Base-by-base conservation (phyloP, 2,113 vertebrate species). In the Epinephelus moara region DNA sequence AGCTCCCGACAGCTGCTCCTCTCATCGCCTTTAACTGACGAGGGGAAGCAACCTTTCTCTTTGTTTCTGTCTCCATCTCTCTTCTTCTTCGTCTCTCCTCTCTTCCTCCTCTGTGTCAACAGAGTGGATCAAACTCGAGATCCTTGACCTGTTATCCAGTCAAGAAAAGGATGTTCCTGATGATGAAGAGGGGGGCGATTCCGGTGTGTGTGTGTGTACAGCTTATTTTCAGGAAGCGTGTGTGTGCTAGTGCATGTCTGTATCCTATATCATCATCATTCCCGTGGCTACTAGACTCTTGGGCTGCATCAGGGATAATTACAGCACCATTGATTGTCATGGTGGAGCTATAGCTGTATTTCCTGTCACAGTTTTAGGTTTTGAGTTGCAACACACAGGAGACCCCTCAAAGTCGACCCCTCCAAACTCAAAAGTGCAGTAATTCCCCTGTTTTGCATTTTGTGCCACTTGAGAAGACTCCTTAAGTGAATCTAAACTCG, bases 1-100 rank as follows among this genome's bases (percentile, higher is more conserved):
- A 92, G 92, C 90, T 88, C 70, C 69, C 11, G 18, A 86, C 94
- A 95, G 93, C 92, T 93, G 94, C 72, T 94, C 68, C 78, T 80
- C 93, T 92, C 91, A 93, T 95, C 75, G 56, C 81, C 70, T 77
- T 56, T 5, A 74, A 70, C 78, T 75, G 90, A 84, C 56, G 53
- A 72, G 50, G 59, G 84, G 42, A 78, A 80, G 64, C 61, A 70
- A 64, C 76, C 14, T 30, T 3, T 71, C 66, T 56, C 73, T 71
- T 61, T 19, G 47, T 60, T 52, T 67, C 70, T 74, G 21, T 70
- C 67, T 83, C 70, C n/a, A 11, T 67, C n/a, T 62, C 47, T 72
- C 33, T 52, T 53, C 49, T 37, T 70, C 56, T 47, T 42, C 30
- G 42, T 68, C 42, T 12, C 77, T 49, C 67, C 62, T 40, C 1